These are phyloP conservation scores for Lepidurus apus DNA, from an alignment of 1,140 invertebrate genomes.

Conservation along the genomic window DNA sequence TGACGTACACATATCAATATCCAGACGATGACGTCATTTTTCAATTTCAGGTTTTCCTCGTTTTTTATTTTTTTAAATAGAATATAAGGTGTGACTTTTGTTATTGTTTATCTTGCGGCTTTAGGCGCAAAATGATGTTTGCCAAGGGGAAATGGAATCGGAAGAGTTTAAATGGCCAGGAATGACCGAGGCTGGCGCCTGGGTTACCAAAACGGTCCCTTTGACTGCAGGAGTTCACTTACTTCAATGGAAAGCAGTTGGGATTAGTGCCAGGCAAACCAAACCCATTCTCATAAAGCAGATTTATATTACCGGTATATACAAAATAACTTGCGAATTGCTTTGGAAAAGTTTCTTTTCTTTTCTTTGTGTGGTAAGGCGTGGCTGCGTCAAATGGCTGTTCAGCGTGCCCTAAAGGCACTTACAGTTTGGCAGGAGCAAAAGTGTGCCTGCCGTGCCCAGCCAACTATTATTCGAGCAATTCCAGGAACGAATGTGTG, in stretches of 20 bases:
- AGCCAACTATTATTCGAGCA: conserved; percentile 47
- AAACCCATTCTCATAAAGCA: conserved; percentile 47
- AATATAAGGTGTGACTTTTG: not conserved
- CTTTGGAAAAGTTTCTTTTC: not conserved
- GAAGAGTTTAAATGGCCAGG: conserved; percentile 48
- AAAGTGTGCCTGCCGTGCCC: conserved; percentile 50
- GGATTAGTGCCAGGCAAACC: conserved; percentile 43
- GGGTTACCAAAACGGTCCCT: conserved; percentile 46
- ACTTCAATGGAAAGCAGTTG: conserved; percentile 52
- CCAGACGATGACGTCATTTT: conserved; percentile 50
- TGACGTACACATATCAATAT: conserved; percentile 53
- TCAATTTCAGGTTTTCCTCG: conserved; percentile 47
- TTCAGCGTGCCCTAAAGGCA: conserved; percentile 53
- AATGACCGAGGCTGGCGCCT: conserved; percentile 49
- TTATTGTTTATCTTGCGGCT: not conserved
- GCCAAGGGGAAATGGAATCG: conserved; percentile 47
- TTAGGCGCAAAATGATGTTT: conserved; percentile 52
- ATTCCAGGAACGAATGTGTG: conserved; percentile 48
- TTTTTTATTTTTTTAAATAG: too few species aligned
- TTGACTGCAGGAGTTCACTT: conserved; percentile 50
- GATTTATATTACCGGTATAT: conserved; percentile 44
- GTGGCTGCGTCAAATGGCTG: conserved; percentile 42
- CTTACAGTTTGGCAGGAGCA: conserved; percentile 48
- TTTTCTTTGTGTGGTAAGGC: conserved; percentile 35
- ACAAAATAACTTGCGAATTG: not conserved